Evolutionary conservation across 2,113 vertebrate species (phyloP), one percentile per base, ranked within the genome.

Genomic region (Chelonoidis abingdonii): DNA sequence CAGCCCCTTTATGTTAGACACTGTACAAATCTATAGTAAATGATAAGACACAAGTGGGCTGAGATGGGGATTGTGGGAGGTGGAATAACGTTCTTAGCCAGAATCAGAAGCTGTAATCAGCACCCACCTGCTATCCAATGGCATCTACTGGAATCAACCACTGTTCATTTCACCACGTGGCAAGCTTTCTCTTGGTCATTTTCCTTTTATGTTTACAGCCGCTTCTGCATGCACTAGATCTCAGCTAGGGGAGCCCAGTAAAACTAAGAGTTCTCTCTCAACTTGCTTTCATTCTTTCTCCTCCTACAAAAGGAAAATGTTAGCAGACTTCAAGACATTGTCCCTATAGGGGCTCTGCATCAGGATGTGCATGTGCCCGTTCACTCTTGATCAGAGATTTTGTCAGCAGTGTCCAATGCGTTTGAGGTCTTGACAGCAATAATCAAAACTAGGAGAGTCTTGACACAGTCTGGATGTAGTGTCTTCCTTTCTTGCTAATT

Each of bases 371-470:
- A 9, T 57, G 56, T 27, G 10, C 10, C 24, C 9, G 10, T 12
- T 25, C 56, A 11, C 56, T 27, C 56, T 57, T 57, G 56, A 57
- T 29, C 25, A 57, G 56, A 57, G 56, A 57, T 57, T 57, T 29
- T 57, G 56, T 57, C 56, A 57, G 56, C 56, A 57, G 56, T 27
- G 56, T 57, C 24, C 90, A 8, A 25, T 44, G 22, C 13, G 5
- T 52, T 88, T 27, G 19, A 14, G 80, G 31, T 44, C 85, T 56
- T 5, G 2, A 13, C 24, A 22, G 50, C 44, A 86, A 24, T 16
- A 19, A 83, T 72, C 14, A 14, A 41, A 50, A 56, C 35, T 29
- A 0, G 0, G 0, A 24, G 0, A 9, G 27, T 86, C 41, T 54
- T 50, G 41, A 35, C 83, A 65, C 44, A 13, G 50, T 47, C 87